These are phyloP conservation scores for Montifringilla adamsi DNA, from an alignment of 2,113 vertebrate genomes.

Conservation along the genomic window DNA sequence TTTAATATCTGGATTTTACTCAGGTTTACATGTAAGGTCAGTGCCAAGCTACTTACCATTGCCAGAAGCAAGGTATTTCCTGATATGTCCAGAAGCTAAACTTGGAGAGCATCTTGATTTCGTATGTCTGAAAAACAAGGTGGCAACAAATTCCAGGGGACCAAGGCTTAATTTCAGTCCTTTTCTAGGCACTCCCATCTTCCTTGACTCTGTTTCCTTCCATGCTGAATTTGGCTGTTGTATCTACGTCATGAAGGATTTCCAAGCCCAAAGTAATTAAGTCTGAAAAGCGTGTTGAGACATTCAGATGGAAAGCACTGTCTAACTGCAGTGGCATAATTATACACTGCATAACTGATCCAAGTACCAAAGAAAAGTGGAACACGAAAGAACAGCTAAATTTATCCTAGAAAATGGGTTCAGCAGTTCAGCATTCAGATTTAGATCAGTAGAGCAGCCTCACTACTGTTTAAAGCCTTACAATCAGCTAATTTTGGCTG, in stretches of 20 bases:
- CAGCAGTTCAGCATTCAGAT: slow-evolving; percentile 49
- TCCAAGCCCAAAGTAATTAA: slow-evolving; percentile 39
- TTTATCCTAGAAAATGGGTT: slow-evolving; percentile 56
- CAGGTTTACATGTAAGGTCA: rapidly evolving
- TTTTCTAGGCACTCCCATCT: neutral
- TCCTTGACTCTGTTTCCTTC: neutral
- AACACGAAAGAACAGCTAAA: slow-evolving; percentile 50
- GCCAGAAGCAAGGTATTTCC: neutral
- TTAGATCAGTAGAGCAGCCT: slow-evolving; percentile 63
- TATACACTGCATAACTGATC: slow-evolving; percentile 32
- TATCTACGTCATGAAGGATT: slow-evolving; percentile 39
- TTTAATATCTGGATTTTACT: neutral
- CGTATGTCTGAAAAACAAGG: neutral
- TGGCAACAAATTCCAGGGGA: neutral
- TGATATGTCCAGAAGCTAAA: neutral
- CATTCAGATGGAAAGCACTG: slow-evolving; percentile 8
- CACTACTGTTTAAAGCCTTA: neutral
- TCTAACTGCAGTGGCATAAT: slow-evolving; percentile 33
- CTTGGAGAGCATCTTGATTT: neutral
- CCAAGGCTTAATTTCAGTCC: neutral
- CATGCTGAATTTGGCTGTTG: neutral
- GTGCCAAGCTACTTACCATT: neutral
- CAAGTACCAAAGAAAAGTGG: slow-evolving; percentile 40
- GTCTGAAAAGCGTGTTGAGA: slow-evolving; percentile 16
- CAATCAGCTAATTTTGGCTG: slow-evolving; percentile 35